Evolutionary conservation across 2,888 invertebrate species (phyloP).

Genomic region (Tubulanus polymorphus): DNA sequence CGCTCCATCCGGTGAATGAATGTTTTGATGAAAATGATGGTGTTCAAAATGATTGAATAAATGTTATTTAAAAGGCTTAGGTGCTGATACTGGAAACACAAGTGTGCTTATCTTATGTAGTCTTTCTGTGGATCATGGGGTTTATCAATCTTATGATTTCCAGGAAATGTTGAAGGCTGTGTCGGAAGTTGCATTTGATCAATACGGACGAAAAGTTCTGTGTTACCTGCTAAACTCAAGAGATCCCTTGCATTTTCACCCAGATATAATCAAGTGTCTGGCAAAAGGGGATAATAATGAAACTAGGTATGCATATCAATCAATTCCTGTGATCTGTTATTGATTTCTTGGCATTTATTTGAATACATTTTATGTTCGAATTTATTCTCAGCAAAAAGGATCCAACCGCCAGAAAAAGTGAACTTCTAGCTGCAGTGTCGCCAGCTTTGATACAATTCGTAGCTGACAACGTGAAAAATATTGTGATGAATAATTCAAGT

Average conservation of each 20-base stretch:
- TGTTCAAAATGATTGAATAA: no score
- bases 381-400: conserved; percentile 49
- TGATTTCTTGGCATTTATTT: not conserved
- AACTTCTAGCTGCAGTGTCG: conserved; percentile 40
- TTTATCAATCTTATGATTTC: conserved; percentile 2
- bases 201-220: conserved; percentile 81
- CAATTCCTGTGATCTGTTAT: not conserved
- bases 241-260: conserved; percentile 77
- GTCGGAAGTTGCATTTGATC: conserved; percentile 68
- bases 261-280: conserved; percentile 69
- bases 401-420: conserved; percentile 32
- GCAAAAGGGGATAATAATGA: conserved; percentile 70
- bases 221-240: conserved; percentile 83
- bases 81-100: no score
- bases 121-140: not conserved
- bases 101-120: no score
- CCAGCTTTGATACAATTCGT: conserved; percentile 37
- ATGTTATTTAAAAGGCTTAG: no score
- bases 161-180: conserved; percentile 65
- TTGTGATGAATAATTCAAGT: conserved; percentile 38
- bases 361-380: not conserved
- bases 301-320: conserved; percentile 54
- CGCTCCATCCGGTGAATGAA: no score
- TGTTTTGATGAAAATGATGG: no score
- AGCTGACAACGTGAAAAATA: conserved; percentile 30